Conservation (phyloP, 2,797 vertebrate species). For the Microhierax caerulescens region DNA sequence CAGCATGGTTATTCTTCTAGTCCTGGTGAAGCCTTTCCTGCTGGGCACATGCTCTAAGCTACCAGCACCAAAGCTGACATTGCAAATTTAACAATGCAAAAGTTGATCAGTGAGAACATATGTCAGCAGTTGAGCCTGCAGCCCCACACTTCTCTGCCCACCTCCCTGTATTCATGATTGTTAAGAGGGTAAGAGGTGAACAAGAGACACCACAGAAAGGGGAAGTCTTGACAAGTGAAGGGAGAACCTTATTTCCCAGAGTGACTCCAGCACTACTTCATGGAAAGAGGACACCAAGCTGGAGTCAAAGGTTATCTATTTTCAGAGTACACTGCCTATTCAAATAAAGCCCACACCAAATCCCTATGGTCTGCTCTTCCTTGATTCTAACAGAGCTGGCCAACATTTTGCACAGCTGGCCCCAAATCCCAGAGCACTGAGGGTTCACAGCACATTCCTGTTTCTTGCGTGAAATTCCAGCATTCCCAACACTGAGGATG, state of each 20-base stretch:
- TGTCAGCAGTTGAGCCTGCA: neutral
- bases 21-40: neutral
- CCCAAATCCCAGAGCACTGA: neutral
- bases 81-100: neutral
- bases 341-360: neutral
- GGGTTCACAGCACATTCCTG: slow-evolving; percentile 11
- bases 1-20: neutral
- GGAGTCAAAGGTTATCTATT: slow-evolving; percentile 60
- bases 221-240: neutral
- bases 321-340: neutral
- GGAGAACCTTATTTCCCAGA: neutral
- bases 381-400: neutral
- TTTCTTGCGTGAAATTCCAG: neutral
- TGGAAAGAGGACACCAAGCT: slow-evolving; percentile 1
- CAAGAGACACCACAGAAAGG: neutral
- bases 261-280: neutral
- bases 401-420: slow-evolving; percentile 21
- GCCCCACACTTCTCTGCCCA: neutral
- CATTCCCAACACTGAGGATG: neutral
- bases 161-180: neutral
- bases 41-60: neutral
- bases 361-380: slow-evolving; percentile 9
- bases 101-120: neutral
- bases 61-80: neutral
- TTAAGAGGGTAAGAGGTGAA: neutral